Percentiles rank a stretch among this genome's conserved stretches.
Conservation (phyloP, 2,113 vertebrate genomes). For the Mormyrus lacerda region DNA sequence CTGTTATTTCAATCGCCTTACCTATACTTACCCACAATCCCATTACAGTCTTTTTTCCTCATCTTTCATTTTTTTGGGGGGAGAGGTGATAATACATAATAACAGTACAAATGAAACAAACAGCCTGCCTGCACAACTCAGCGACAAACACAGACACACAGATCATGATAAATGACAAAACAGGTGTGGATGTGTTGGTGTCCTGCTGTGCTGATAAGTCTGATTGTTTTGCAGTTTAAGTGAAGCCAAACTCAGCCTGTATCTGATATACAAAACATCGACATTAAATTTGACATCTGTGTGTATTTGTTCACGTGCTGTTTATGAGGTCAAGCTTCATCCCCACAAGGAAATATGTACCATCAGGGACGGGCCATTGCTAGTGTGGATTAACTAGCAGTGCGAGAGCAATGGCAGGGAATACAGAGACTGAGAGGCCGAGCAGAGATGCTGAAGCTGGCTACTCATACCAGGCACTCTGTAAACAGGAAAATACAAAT, state of each 20-base stretch:
- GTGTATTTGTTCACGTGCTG: constrained; percentile 4
- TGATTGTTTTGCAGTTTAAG: background rate
- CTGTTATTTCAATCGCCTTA: constrained; percentile 51
- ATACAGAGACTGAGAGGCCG: background rate
- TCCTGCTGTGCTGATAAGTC: background rate
- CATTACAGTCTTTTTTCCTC: background rate
- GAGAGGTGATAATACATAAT: background rate
- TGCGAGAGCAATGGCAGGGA: background rate
- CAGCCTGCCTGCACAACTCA: background rate
- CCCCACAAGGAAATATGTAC: background rate
- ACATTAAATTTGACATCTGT: background rate
- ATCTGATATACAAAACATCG: background rate
- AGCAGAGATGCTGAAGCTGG: background rate
- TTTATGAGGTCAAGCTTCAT: background rate
- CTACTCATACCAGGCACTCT: background rate
- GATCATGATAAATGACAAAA: background rate
- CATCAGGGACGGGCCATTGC: constrained; percentile 1
- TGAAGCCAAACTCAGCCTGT: background rate
- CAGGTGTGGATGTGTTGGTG: background rate
- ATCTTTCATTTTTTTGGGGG: background rate
- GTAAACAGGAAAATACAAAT: background rate
- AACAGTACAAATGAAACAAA: background rate
- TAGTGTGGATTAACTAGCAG: background rate
- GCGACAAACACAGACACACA: background rate
- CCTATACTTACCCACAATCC: background rate